Percentiles rank a stretch among this genome's conserved stretches.
Evolutionary conservation across 2,888 invertebrate species (phyloP).

Genomic region (Pterostichus madidus): DNA sequence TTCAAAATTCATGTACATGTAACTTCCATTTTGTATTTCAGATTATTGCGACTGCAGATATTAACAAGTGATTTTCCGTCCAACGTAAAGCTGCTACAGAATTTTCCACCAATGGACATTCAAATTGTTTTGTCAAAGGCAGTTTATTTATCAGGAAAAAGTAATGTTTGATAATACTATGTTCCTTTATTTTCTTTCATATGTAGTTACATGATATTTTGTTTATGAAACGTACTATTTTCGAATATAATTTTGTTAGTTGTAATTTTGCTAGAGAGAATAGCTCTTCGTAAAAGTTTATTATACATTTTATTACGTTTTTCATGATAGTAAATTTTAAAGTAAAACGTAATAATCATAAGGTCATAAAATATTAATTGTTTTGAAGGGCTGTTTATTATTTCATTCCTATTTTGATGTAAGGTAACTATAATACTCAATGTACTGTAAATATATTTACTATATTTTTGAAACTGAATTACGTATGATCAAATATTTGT

Average conservation of each 20-base stretch:
- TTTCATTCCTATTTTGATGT: slow-evolving; percentile 56
- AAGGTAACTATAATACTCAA: slow-evolving; percentile 51
- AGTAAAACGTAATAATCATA: slow-evolving; percentile 1
- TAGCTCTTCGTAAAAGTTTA: background rate
- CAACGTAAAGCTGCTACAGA: slow-evolving; percentile 96
- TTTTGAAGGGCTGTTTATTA: slow-evolving; percentile 18
- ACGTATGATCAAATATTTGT: slow-evolving; percentile 4
- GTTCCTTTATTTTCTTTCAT: slow-evolving; percentile 3
- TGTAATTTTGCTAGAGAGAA: background rate
- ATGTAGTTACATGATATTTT: slow-evolving; percentile 4
- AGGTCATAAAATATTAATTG: slow-evolving; percentile 7
- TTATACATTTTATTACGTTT: background rate
- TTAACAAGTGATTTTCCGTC: slow-evolving; percentile 94
- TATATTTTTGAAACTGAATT: slow-evolving; percentile 55
- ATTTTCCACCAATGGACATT: slow-evolving; percentile 93
- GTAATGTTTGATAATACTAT: slow-evolving; percentile 68
- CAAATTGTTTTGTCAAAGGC: slow-evolving; percentile 90
- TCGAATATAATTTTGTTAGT: slow-evolving; percentile 38
- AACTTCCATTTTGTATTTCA: slow-evolving; percentile 72
- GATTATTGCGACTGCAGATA: slow-evolving; percentile 90
- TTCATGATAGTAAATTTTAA: too few relatives aligned
- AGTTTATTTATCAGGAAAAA: slow-evolving; percentile 80
- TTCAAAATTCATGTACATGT: too few relatives aligned
- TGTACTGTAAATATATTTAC: slow-evolving; percentile 53
- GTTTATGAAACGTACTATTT: slow-evolving; percentile 22